Evolutionary conservation across 2,888 invertebrate species (phyloP).

Genomic region (Saturnia japonica): DNA sequence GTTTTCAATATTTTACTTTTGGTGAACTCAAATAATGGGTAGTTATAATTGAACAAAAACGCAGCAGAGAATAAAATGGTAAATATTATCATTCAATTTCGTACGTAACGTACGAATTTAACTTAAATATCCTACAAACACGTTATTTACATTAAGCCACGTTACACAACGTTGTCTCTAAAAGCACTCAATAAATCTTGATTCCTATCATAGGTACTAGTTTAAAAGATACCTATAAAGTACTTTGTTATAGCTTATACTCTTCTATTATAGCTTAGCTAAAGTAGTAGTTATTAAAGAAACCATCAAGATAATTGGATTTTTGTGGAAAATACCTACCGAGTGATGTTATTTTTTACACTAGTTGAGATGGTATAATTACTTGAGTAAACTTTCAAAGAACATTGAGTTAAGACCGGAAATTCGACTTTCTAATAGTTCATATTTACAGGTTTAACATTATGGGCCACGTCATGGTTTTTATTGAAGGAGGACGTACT

Average conservation of each 20-base stretch:
- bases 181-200: not conserved
- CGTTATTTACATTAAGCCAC: no score
- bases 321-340: not conserved
- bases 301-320: not conserved
- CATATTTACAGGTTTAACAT: conserved; percentile 52
- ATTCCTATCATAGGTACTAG: not conserved
- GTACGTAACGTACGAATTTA: no score
- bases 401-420: not conserved
- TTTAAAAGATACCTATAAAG: not conserved
- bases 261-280: not conserved
- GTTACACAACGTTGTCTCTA: no score
- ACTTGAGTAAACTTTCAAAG: not conserved
- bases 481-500: conserved; percentile 55
- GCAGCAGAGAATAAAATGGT: no score
- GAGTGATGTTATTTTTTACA: not conserved
- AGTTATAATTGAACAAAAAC: no score
- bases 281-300: not conserved
- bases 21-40: no score
- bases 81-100: no score
- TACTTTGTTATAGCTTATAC: not conserved
- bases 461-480: conserved; percentile 71
- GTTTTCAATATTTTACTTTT: no score
- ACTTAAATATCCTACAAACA: no score
- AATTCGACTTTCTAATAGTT: conserved; percentile 25
- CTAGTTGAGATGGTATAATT: no score